phyloP scores from a whole-genome alignment of 2,797 vertebrate genomes.

The Synanceia verrucosa region DNA sequence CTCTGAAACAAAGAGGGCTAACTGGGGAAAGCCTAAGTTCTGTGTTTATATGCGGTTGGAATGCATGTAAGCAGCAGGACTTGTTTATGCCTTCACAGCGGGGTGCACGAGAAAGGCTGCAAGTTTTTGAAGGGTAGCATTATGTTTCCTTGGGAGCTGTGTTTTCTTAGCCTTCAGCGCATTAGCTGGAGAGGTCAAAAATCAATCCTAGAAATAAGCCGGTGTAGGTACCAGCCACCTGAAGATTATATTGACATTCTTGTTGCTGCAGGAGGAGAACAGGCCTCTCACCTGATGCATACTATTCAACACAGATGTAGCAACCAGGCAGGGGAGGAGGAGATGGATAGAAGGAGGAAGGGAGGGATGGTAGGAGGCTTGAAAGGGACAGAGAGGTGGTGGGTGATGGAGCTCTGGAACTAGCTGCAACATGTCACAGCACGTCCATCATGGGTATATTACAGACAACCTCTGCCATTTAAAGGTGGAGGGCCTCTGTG shows the following conservation, averaged over 20 bases:
- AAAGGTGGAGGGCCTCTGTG: conserved; percentile 53
- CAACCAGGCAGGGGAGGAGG: conserved; percentile 6
- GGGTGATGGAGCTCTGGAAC: conserved; percentile 6
- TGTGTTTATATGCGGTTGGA: conserved; percentile 44
- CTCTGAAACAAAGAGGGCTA: conserved; percentile 21
- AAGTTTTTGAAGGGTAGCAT: conserved; percentile 38
- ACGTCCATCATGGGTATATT: conserved; percentile 59
- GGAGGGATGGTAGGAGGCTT: conserved; percentile 12
- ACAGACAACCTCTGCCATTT: conserved; percentile 43
- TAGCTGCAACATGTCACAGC: conserved; percentile 51
- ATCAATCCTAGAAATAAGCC: conserved; percentile 43
- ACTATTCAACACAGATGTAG: conserved; percentile 34
- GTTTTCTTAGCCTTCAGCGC: conserved; percentile 50
- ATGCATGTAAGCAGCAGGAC: conserved; percentile 41
- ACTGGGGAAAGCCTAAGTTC: conserved; percentile 6
- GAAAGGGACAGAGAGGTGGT: conserved; percentile 38
- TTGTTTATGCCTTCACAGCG: conserved; percentile 41
- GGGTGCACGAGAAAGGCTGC: conserved; percentile 12
- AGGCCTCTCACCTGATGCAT: conserved; percentile 35
- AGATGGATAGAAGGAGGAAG: conserved; percentile 24
- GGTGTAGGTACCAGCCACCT: conserved; percentile 66
- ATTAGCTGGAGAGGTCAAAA: conserved; percentile 53
- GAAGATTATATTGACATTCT: conserved; percentile 76
- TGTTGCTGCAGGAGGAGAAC: conserved; percentile 10
- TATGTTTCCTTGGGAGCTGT: conserved; percentile 43